These are phyloP conservation scores for Hoplodrina ambigua DNA, from an alignment of 2,888 invertebrate species.

Conservation along the genomic window DNA sequence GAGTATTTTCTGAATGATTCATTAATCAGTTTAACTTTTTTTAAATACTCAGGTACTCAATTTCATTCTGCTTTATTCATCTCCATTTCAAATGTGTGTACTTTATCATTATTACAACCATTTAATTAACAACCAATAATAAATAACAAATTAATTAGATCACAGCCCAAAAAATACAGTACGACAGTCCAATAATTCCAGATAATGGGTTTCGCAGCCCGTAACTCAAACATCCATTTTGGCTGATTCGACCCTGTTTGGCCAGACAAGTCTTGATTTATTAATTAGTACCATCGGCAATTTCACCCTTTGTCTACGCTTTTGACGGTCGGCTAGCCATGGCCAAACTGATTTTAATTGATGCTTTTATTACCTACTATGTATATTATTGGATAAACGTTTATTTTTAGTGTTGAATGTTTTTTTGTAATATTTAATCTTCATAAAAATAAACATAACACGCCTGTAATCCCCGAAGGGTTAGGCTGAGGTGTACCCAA, in stretches of 20 bases:
- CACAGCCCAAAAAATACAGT: conserved; percentile 19
- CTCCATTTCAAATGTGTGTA: no score
- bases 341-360: conserved; percentile 55
- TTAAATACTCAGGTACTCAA: no score
- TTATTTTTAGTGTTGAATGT: conserved; percentile 7
- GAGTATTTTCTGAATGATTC: no score
- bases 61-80: no score
- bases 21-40: no score
- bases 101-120: neutral
- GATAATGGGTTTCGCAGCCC: conserved; percentile 68
- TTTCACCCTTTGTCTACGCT: conserved; percentile 64
- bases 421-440: neutral
- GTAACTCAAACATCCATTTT: conserved; percentile 70
- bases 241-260: conserved; percentile 70
- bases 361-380: conserved; percentile 31
- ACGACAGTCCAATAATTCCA: conserved; percentile 63
- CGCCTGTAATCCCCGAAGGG: no score
- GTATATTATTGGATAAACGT: conserved; percentile 26
- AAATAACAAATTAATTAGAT: neutral
- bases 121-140: neutral
- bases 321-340: conserved; percentile 57
- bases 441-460: no score
- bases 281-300: conserved; percentile 76
- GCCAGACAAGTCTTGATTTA: conserved; percentile 81
- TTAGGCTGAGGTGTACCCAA: no score